Percentiles rank a stretch among this genome's conserved stretches.
phyloP scores from a whole-genome alignment of 2,113 vertebrate genomes.

The Lepus europaeus region DNA sequence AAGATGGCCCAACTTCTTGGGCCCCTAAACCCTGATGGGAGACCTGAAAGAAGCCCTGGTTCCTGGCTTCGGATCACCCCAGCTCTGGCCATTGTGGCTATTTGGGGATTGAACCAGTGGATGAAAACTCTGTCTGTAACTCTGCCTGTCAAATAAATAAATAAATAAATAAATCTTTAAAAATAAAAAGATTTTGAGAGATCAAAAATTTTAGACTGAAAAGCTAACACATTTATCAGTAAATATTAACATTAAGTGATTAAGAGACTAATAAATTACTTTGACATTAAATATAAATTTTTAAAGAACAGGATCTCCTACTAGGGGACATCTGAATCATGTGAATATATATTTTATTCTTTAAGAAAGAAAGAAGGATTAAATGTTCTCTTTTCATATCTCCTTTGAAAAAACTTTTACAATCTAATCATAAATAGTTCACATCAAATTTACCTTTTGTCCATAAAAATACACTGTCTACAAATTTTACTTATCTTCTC shows the following conservation, averaged over 20 bases:
- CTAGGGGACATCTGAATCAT: conserved; percentile 32
- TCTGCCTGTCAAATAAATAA: too few species aligned
- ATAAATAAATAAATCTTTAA: not conserved
- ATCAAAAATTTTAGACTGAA: conserved; percentile 36
- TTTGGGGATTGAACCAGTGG: too few species aligned
- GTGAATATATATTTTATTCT: conserved; percentile 18
- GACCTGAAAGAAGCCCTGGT: too few species aligned
- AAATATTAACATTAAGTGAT: conserved; percentile 47
- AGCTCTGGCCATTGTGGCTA: too few species aligned
- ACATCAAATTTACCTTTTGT: conserved; percentile 60
- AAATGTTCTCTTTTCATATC: conserved; percentile 32
- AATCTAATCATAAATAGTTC: conserved; percentile 39
- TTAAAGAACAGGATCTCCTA: conserved; percentile 62
- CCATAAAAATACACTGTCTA: conserved; percentile 37
- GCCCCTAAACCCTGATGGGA: too few species aligned
- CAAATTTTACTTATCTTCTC: conserved; percentile 58
- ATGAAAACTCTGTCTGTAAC: too few species aligned
- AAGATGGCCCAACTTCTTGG: too few species aligned
- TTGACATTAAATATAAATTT: conserved; percentile 67
- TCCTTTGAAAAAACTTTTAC: conserved; percentile 61
- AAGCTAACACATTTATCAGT: conserved; percentile 61
- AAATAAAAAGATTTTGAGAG: conserved; percentile 24
- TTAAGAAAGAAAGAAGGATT: not conserved
- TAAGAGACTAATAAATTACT: conserved; percentile 63
- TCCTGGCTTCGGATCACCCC: too few species aligned